Base-by-base conservation (phyloP, 2,888 invertebrate genomes). In the Sphaerophoria rueppellii region DNA sequence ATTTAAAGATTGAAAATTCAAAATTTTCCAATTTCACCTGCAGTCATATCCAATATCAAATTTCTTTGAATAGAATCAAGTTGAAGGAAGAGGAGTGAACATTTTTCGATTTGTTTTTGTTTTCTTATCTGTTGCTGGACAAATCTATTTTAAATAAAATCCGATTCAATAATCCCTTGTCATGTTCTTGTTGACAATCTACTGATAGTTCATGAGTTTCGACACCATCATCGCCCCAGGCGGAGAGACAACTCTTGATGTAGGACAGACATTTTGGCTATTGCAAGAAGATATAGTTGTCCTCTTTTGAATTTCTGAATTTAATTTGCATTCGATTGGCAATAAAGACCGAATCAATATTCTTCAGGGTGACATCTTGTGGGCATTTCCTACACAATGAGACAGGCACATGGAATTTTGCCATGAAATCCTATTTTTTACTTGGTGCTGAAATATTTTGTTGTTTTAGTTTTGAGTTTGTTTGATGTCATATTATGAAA, bases 111-210 rank as follows among this genome's bases (percentile, higher is more conserved):
- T 43, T 43, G 9, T 43, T 43, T 12, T 16, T 12, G 0, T 46
- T 57, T 52, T 12, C n/a, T 4, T 35, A 37, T 24, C 12, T 52
- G 50, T 60, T 60, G 11, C 50, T 37, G 65, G 16, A 32, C 60
- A 24, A 52, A 58, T 67, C 37, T 52, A 35, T 69, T 52, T 24
- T 24, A 60, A 52, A 37, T 65, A 16, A 50, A 60, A 60, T 7
- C n/a, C 50, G 50, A 43, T 16, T 58, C 32, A 32, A 11, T 54
- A 76, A 69, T 69, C 78, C 72, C 43, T 65, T 72, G 72, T 60
- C 58, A 67, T 50, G 24, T 16, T 67, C 14, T 54, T 43, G 37
- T 72, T 67, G 72, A 67, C 60, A 67, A 35, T 34, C 52, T 32
- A 14, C 11, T 40, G 40, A 43, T 52, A 16, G 57, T 43, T 46